Evolutionary conservation across 2,113 vertebrate species (phyloP).

Genomic region (Oxyruncus cristatus): DNA sequence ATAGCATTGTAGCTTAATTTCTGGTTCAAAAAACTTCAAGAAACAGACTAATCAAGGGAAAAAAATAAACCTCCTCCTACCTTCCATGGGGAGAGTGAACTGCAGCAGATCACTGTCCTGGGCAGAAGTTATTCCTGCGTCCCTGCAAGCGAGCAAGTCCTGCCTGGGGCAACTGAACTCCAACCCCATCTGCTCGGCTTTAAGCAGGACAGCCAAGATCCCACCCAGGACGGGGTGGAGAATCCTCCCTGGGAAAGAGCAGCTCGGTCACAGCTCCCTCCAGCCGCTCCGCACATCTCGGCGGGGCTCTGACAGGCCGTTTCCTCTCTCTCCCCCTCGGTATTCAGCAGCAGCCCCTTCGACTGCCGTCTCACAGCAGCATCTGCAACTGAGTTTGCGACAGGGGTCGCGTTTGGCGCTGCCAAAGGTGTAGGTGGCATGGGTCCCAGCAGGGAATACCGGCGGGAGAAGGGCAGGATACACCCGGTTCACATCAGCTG

Average conservation of each 20-base stretch:
- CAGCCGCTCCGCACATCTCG: neutral
- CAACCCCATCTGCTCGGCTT: neutral
- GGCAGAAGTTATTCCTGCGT: neutral
- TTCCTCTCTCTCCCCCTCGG: neutral
- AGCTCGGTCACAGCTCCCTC: neutral
- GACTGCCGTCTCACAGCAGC: neutral
- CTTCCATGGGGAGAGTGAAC: slow-evolving; percentile 10
- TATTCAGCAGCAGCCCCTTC: neutral
- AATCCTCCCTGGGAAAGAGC: slow-evolving; percentile 49
- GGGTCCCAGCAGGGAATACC: neutral
- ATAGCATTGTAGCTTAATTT: neutral
- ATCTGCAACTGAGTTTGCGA: accelerated
- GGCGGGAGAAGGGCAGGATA: neutral
- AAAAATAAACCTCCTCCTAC: slow-evolving; percentile 3
- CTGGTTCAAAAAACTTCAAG: neutral
- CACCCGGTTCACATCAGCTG: accelerated
- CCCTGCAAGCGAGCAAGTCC: neutral
- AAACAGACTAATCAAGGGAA: neutral
- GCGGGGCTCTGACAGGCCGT: neutral
- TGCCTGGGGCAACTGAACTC: neutral
- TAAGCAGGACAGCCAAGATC: slow-evolving; percentile 23
- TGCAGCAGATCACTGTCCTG: neutral
- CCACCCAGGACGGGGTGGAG: slow-evolving; percentile 66
- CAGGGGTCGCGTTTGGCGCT: accelerated
- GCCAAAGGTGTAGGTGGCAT: neutral